Conservation (phyloP, 1,140 invertebrate species). For the Lycorma delicatula region DNA sequence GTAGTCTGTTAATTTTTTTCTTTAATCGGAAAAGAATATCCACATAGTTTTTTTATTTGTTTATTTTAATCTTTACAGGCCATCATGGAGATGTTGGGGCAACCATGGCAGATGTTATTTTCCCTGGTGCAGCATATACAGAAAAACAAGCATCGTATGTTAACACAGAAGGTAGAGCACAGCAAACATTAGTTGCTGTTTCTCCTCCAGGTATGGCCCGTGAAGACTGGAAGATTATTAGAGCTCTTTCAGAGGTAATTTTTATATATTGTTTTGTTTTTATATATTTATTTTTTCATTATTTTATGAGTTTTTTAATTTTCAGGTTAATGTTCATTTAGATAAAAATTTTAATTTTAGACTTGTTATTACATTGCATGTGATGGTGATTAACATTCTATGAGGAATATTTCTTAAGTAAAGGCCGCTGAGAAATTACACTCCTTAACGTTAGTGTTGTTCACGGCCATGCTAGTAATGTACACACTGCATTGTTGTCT, state of each 20-base stretch:
- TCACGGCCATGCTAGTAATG: no score
- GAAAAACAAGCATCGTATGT: conserved; percentile 96
- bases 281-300: no score
- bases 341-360: no score
- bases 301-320: no score
- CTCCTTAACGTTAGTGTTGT: no score
- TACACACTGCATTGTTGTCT: no score
- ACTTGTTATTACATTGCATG: no score
- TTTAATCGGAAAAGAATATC: background rate
- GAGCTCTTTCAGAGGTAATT: conserved; percentile 70
- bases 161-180: conserved; percentile 95
- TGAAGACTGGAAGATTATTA: conserved; percentile 97
- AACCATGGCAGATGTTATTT: conserved; percentile 81
- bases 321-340: no score
- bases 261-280: no score
- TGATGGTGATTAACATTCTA: no score
- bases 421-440: no score
- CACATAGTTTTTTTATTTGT: background rate
- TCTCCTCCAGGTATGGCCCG: conserved; percentile 87
- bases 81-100: conserved; percentile 96
- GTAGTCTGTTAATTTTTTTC: background rate
- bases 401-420: no score
- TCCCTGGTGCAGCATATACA: conserved; percentile 97
- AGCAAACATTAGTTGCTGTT: conserved; percentile 85
- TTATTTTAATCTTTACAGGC: conserved; percentile 45